Conservation (phyloP, 2,797 vertebrate species). For the Leuciscus waleckii region DNA sequence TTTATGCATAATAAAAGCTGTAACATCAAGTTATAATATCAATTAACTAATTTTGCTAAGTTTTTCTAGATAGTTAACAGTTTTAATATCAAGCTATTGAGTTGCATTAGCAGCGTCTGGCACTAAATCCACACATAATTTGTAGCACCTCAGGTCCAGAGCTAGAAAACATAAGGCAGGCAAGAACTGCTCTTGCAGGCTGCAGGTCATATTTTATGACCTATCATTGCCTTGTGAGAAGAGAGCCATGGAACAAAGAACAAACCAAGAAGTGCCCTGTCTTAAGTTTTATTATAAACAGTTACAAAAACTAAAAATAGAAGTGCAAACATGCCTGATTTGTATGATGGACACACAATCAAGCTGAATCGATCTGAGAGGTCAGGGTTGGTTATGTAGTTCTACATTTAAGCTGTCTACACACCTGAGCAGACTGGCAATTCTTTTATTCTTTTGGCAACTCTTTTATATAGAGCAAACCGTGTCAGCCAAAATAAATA, state of each 20-base stretch:
- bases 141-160: background rate
- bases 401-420: conserved; percentile 54
- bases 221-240: conserved; percentile 5
- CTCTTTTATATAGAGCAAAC: conserved; percentile 65
- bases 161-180: background rate
- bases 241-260: background rate
- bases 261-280: background rate
- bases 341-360: conserved; percentile 15
- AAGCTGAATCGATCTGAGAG: conserved; percentile 55
- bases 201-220: conserved; percentile 7
- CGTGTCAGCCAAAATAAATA: conserved; percentile 52
- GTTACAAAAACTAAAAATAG: background rate
- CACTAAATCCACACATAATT: background rate
- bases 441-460: conserved; percentile 47
- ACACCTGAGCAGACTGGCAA: conserved; percentile 58
- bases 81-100: background rate
- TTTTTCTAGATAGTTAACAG: background rate
- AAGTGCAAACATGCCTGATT: background rate
- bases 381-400: conserved; percentile 50
- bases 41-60: too few relatives aligned
- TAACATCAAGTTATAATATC: background rate
- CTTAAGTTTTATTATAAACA: background rate
- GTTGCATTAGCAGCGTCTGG: background rate
- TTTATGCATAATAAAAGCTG: background rate
- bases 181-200: background rate